phyloP scores from a whole-genome alignment of 1,140 invertebrate species.

The Drosophila novamexicana region DNA sequence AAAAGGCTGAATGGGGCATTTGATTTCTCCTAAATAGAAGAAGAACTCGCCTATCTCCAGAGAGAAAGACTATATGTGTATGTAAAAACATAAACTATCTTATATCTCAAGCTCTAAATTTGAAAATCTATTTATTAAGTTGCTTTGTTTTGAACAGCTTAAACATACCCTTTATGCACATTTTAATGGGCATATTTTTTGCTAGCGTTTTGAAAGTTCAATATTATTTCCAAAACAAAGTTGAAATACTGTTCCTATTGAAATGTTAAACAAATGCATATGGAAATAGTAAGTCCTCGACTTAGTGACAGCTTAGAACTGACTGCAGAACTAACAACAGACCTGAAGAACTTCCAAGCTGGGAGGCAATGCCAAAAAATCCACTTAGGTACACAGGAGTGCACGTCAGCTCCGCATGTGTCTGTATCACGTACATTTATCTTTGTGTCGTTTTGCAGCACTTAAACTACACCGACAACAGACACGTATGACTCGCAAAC shows the following conservation, averaged over 20 bases:
- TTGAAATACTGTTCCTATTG: constrained; percentile 44
- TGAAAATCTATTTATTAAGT: too few species aligned
- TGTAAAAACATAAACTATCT: too few species aligned
- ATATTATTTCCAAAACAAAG: constrained; percentile 51
- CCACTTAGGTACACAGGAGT: constrained; percentile 64
- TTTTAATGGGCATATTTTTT: neutral
- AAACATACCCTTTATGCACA: neutral
- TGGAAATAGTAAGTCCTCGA: constrained; percentile 63
- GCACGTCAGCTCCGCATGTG: constrained; percentile 54
- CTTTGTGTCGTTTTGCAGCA: constrained; percentile 80
- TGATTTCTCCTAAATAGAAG: too few species aligned
- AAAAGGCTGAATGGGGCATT: too few species aligned
- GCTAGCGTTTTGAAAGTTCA: constrained; percentile 20
- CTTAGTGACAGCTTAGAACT: constrained; percentile 44
- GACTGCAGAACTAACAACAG: constrained; percentile 24
- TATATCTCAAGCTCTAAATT: too few species aligned
- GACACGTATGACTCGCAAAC: constrained; percentile 8
- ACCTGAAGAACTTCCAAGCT: constrained; percentile 33
- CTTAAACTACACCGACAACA: constrained; percentile 76
- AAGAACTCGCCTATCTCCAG: too few species aligned
- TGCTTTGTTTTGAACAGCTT: neutral
- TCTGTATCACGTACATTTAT: constrained; percentile 80
- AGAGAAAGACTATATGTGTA: too few species aligned
- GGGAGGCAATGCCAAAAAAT: constrained; percentile 59
- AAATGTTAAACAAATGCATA: constrained; percentile 62